phyloP scores from a whole-genome alignment of 2,113 vertebrate genomes.

The Cepphus grylle region DNA sequence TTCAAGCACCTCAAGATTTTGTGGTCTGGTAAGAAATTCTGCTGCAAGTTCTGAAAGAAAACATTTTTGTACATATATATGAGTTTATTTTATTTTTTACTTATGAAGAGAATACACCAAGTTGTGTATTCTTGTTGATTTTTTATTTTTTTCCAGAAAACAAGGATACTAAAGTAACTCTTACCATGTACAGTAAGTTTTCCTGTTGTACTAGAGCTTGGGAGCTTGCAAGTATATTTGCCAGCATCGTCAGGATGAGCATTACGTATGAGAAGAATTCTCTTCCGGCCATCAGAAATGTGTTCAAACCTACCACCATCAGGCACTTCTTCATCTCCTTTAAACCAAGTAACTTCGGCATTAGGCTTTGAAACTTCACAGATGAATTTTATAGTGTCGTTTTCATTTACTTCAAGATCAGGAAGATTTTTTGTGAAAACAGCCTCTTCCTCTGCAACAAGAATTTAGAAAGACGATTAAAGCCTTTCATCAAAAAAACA shows the following conservation, averaged over 20 bases:
- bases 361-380: slow-evolving; percentile 93
- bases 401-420: slow-evolving; percentile 91
- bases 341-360: slow-evolving; percentile 90
- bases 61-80: not conserved
- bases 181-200: slow-evolving; percentile 89
- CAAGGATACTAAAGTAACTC: not conserved
- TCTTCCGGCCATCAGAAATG: slow-evolving; percentile 84
- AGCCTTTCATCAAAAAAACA: not conserved
- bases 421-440: slow-evolving; percentile 94
- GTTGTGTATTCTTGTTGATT: not conserved
- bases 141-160: not conserved
- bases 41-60: slow-evolving; percentile 88
- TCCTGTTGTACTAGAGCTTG: slow-evolving; percentile 81
- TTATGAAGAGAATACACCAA: not conserved
- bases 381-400: slow-evolving; percentile 90
- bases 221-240: slow-evolving; percentile 87
- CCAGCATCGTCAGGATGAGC: slow-evolving; percentile 86
- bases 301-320: slow-evolving; percentile 94
- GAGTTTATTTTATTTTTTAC: not conserved
- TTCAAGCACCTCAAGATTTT: slow-evolving; percentile 91
- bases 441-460: slow-evolving; percentile 90
- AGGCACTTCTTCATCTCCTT: slow-evolving; percentile 88
- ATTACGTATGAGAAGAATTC: slow-evolving; percentile 88
- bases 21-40: slow-evolving; percentile 91
- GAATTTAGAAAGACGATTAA: not conserved